Evolutionary conservation across 1,140 invertebrate genomes (phyloP), one percentile per base, ranked within the genome.

Genomic region (Atta colombica): DNA sequence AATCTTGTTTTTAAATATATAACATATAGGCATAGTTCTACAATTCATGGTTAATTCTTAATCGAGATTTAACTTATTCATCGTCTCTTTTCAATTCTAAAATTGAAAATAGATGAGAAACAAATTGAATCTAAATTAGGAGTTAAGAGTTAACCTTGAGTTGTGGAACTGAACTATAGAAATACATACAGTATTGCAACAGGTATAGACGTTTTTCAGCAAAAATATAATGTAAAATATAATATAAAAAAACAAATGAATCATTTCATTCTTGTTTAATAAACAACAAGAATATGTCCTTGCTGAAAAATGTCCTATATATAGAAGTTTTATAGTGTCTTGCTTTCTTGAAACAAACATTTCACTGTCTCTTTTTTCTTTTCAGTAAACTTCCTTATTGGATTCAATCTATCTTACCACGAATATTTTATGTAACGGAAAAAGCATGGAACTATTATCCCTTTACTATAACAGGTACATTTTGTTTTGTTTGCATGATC

Each of bases 401-500:
- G 98, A 96, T 99, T 85, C 98, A 98, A 94, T 97, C 98, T 14
- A 94, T 99, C 55, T 97, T 98, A 93, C 98, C 98, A 85, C 97
- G 97, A 94, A 97, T 99, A 94, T 99, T 99, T 95, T 99, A 99
- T 95, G 96, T 99, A 0, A 99, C 97, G 87, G 98, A 99, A 95
- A 99, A 98, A 93, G 98, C 98, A 18, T 99, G 98, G 98, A 99
- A 99, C 95, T 99, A 98, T 95, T 99, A 98, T 96, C 98, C 98
- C 65, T 98, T 97, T 93, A 99, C 98, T 51, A 97, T 98, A 65
- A 99, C 98, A 96, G 98, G 97, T 97, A 96, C 92, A 85, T 80
- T 35, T 5, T 61, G 8, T 14, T 66, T 39, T 18, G 61, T 68
- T 81, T 49, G 65, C 65, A 80, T 77, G 25, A 0, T 63, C 6